Evolutionary conservation across 2,888 invertebrate genomes (phyloP).

Genomic region (Macaria liturata): DNA sequence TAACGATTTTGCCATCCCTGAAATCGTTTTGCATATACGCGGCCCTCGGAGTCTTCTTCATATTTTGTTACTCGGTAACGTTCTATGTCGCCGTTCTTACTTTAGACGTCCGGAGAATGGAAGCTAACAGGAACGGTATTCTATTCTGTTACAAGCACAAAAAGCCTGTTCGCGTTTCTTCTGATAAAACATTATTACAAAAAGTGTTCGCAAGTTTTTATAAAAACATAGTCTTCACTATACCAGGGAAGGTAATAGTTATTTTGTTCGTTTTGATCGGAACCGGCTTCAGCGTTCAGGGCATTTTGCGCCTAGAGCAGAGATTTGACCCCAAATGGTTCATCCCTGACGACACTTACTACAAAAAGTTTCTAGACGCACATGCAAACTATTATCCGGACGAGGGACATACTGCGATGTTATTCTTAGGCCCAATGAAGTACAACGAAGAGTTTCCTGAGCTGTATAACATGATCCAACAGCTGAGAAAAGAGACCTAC

Average conservation of each 20-base stretch:
- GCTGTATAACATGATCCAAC: slow-evolving; percentile 79
- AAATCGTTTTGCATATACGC: slow-evolving; percentile 93
- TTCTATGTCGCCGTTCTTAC: slow-evolving; percentile 91
- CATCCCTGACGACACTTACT: slow-evolving; percentile 87
- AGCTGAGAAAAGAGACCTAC: slow-evolving; percentile 78
- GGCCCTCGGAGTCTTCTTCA: slow-evolving; percentile 88
- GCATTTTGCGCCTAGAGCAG: slow-evolving; percentile 86
- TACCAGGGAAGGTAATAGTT: slow-evolving; percentile 86
- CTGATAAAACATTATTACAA: slow-evolving; percentile 83
- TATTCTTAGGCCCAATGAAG: slow-evolving; percentile 87
- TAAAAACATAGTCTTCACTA: slow-evolving; percentile 85
- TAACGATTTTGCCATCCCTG: slow-evolving; percentile 90
- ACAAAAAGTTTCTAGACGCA: slow-evolving; percentile 83
- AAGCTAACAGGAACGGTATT: slow-evolving; percentile 85
- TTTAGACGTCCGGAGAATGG: slow-evolving; percentile 86
- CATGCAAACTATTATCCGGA: slow-evolving; percentile 85
- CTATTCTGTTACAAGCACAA: slow-evolving; percentile 87
- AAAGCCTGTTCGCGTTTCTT: slow-evolving; percentile 74
- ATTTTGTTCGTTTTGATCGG: slow-evolving; percentile 83
- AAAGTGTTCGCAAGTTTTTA: slow-evolving; percentile 84
- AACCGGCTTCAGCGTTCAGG: slow-evolving; percentile 84
- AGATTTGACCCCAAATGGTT: slow-evolving; percentile 92
- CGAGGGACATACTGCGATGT: slow-evolving; percentile 84
- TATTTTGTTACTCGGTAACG: slow-evolving; percentile 90
- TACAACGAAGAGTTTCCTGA: slow-evolving; percentile 84